Evolutionary conservation across 1,140 invertebrate genomes (phyloP).

Genomic region (Leptinotarsa texana): DNA sequence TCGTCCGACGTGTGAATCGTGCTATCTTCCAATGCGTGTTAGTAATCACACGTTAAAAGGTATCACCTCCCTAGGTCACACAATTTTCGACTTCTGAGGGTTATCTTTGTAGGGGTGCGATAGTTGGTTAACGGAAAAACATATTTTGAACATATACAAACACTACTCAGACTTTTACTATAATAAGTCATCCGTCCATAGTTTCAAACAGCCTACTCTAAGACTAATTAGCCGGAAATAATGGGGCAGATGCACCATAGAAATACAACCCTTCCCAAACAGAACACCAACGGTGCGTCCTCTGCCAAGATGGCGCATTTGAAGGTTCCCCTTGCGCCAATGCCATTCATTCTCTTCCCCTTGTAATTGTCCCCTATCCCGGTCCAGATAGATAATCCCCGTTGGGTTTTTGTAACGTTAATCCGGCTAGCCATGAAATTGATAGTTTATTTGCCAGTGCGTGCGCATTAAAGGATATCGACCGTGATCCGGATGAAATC

Average conservation of each 20-base stretch:
- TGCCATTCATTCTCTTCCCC: conserved; percentile 22
- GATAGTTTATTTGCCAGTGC: conserved; percentile 38
- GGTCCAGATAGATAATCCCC: conserved; percentile 16
- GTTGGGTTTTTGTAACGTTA: conserved; percentile 38
- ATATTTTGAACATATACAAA: no score
- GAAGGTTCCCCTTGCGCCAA: conserved; percentile 26
- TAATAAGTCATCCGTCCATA: no score
- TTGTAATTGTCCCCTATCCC: conserved; percentile 28
- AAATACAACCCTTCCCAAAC: conserved; percentile 21
- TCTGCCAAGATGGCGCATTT: conserved; percentile 26
- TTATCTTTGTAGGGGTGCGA: no score
- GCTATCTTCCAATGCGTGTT: no score
- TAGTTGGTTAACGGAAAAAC: no score
- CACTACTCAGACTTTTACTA: no score
- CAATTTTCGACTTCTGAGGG: no score
- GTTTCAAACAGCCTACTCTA: background rate
- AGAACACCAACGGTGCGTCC: conserved; percentile 14
- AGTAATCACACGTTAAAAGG: no score
- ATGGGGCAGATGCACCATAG: background rate
- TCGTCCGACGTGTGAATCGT: no score
- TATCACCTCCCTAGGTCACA: no score
- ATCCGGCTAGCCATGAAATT: conserved; percentile 39
- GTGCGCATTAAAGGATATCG: conserved; percentile 30
- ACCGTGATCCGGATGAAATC: conserved; percentile 14
- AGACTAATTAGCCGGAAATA: background rate